Conservation (phyloP, 2,113 vertebrate genomes). For the Ivindomyrus marchei region DNA sequence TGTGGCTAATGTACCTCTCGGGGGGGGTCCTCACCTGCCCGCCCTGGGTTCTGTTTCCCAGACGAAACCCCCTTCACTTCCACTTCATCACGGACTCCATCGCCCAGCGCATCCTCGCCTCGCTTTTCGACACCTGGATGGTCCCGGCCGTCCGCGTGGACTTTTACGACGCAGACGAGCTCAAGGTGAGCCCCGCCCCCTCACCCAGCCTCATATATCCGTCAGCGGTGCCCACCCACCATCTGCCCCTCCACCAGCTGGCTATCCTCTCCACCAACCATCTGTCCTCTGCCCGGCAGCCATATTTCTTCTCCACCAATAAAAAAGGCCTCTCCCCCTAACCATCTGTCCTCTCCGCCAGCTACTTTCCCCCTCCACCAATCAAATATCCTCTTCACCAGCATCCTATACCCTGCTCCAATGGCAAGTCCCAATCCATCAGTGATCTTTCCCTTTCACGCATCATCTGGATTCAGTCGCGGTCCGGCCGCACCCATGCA, state of each 20-base stretch:
- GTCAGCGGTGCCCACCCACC: not conserved
- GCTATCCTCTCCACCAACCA: not conserved
- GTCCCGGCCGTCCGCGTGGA: slow-evolving; percentile 89
- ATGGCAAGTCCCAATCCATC: not conserved
- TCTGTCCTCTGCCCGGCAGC: not conserved
- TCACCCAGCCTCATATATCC: not conserved
- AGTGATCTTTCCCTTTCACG: not conserved
- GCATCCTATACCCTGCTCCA: not conserved
- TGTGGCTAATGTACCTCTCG: not conserved
- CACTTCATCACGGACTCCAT: slow-evolving; percentile 95
- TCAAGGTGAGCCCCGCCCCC: slow-evolving; percentile 71
- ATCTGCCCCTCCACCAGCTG: not conserved
- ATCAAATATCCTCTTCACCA: not conserved
- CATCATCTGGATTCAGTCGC: not conserved
- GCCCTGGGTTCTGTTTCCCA: slow-evolving; percentile 39
- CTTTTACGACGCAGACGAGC: slow-evolving; percentile 95
- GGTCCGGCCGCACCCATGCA: not conserved
- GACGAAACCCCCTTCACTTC: slow-evolving; percentile 94
- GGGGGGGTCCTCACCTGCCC: not conserved
- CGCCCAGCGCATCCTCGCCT: slow-evolving; percentile 89
- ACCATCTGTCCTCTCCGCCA: not conserved
- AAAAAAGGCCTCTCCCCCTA: not conserved
- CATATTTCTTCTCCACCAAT: not conserved
- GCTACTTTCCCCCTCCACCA: not conserved
- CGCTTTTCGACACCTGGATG: slow-evolving; percentile 96